Evolutionary conservation across 2,888 invertebrate species (phyloP), one percentile per base, ranked within the genome.

Genomic region (Tachina fera): DNA sequence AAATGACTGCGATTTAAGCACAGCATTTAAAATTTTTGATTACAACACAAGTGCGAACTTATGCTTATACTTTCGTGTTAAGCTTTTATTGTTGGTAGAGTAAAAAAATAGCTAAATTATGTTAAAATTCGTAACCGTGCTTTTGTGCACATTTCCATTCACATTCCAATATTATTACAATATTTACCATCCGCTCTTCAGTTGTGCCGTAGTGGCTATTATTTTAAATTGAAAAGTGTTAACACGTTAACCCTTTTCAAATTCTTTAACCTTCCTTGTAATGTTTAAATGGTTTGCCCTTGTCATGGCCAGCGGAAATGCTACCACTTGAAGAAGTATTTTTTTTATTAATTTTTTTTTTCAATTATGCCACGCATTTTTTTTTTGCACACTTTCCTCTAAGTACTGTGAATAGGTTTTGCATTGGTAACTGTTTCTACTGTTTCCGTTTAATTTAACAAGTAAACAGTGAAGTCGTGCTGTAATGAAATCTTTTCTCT

Each of bases 171-270:
- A 9, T 31, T 31, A 31, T 6, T 31, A 31, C 5, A 31, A 31
- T 45, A 68, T 60, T 22, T 22, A 22, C 43, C 13, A 19, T 53
- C 9, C 14, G 9, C 49, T 47, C n/a, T 60, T 60, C 72, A 49
- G 5, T 60, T 72, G 72, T 74, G 60, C 41, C 13, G 43, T 41
- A 68, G 67, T 82, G 80, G 74, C 61, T 72, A 75, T 86, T 86
- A 86, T 86, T 84, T 84, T 79, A 74, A 83, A 78, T 76, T 78
- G 43, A 75, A 78, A 76, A 82, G 82, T 70, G 84, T 80, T 84
- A 87, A 86, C 79, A 86, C 86, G 84, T 86, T 39, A 84, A 84
- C 84, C 76, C 82, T 79, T 87, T 81, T 85, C 63, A 74, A 22
- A 60, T 79, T 68, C 6, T 51, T 53, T 63, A 16, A 14, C 43